Evolutionary conservation across 2,888 invertebrate genomes (phyloP).

Genomic region (Thumatha senex): DNA sequence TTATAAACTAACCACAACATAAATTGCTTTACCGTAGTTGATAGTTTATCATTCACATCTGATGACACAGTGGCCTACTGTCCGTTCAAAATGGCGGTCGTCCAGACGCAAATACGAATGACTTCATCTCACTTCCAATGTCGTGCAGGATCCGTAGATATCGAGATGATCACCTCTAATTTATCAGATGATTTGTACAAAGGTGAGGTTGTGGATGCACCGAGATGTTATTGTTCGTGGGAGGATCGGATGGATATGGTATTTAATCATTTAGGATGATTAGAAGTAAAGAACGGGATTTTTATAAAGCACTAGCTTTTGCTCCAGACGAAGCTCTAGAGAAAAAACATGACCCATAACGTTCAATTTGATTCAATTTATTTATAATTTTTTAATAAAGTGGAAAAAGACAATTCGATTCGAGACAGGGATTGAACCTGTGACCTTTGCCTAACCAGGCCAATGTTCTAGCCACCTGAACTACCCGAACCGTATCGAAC

Average conservation of each 20-base stretch:
- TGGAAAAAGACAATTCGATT: too few species aligned
- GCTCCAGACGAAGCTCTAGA: too few species aligned
- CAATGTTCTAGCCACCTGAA: too few species aligned
- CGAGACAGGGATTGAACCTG: too few species aligned
- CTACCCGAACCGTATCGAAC: too few species aligned
- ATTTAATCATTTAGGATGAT: neutral
- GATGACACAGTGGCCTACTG: constrained; percentile 20
- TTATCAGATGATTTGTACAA: constrained; percentile 13
- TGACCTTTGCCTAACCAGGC: too few species aligned
- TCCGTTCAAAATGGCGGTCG: constrained; percentile 10
- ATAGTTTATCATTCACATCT: constrained; percentile 5
- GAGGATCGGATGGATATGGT: neutral
- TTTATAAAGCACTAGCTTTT: too few species aligned
- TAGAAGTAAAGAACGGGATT: neutral
- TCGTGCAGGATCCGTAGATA: constrained; percentile 23
- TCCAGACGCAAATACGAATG: constrained; percentile 23
- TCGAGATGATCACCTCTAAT: constrained; percentile 24
- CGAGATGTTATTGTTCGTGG: constrained; percentile 5
- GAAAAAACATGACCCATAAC: too few species aligned
- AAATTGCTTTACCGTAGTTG: neutral
- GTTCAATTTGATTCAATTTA: too few species aligned
- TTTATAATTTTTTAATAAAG: too few species aligned
- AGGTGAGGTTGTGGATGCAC: constrained; percentile 2
- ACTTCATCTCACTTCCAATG: constrained; percentile 35
- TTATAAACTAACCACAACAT: neutral